Evolutionary conservation across 2,797 vertebrate genomes (phyloP).

Genomic region (Sebastes paucispinis): DNA sequence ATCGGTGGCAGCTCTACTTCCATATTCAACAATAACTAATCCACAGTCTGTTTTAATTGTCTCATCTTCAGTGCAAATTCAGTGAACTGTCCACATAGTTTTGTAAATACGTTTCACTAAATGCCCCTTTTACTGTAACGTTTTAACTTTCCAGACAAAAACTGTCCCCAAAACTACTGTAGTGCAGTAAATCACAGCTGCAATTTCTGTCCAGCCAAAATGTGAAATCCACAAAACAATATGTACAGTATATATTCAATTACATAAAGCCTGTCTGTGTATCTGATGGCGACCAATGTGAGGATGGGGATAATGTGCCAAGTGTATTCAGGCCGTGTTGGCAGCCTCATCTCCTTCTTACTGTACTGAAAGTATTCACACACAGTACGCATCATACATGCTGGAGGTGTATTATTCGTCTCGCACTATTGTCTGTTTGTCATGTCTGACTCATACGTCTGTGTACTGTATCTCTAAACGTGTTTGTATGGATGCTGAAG

Average conservation of each 20-base stretch:
- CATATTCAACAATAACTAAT: background rate
- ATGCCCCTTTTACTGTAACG: background rate
- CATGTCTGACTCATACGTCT: constrained; percentile 56
- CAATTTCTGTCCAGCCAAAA: background rate
- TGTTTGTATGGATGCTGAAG: constrained; percentile 38
- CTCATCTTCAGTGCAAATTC: background rate
- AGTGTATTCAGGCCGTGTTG: constrained; percentile 4
- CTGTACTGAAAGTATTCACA: constrained; percentile 7
- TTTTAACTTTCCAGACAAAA: background rate
- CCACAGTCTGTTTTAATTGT: background rate
- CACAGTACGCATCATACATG: constrained; percentile 17
- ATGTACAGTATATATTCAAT: background rate
- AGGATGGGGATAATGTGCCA: background rate
- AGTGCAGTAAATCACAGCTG: constrained; percentile 2
- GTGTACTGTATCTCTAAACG: constrained; percentile 43
- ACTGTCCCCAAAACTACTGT: background rate
- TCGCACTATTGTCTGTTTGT: constrained; percentile 25
- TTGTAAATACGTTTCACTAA: background rate
- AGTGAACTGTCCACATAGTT: background rate
- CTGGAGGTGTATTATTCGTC: constrained; percentile 31
- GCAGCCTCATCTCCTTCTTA: background rate
- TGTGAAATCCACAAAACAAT: background rate
- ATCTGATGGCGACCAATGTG: background rate
- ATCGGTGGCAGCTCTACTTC: background rate
- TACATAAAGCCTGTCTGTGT: background rate